Conservation (phyloP, 2,888 invertebrate species). For the Sturmia bella region DNA sequence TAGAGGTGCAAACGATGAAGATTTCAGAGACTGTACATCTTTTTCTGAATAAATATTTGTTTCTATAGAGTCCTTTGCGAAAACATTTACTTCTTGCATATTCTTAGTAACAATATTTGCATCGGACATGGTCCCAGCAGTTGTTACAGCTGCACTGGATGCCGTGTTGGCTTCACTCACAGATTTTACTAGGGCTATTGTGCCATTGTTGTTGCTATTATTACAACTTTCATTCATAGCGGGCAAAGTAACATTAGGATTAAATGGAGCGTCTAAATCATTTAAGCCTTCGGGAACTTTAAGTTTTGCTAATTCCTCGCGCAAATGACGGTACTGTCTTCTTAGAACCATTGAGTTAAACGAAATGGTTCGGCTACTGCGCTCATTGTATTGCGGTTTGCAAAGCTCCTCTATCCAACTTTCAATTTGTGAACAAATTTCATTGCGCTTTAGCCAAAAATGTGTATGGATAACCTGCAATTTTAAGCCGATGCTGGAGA, state of each 20-base stretch:
- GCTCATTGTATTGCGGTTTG: slow-evolving; percentile 87
- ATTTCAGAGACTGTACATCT: slow-evolving; percentile 32
- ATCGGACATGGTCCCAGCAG: slow-evolving; percentile 15
- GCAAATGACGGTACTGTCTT: slow-evolving; percentile 91
- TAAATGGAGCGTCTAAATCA: slow-evolving; percentile 86
- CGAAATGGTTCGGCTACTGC: slow-evolving; percentile 89
- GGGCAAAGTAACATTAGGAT: slow-evolving; percentile 78
- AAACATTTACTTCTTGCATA: neutral
- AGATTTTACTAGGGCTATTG: slow-evolving; percentile 70
- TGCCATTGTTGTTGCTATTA: slow-evolving; percentile 67
- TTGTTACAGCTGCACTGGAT: slow-evolving; percentile 7
- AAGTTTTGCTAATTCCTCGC: slow-evolving; percentile 92
- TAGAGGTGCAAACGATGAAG: slow-evolving; percentile 41
- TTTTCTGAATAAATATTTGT: slow-evolving; percentile 33
- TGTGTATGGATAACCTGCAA: slow-evolving; percentile 93
- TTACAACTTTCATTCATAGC: slow-evolving; percentile 74
- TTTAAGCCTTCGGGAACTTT: slow-evolving; percentile 89
- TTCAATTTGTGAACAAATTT: slow-evolving; percentile 93
- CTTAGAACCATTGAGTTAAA: slow-evolving; percentile 89
- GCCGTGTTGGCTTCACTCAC: slow-evolving; percentile 10
- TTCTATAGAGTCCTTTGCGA: slow-evolving; percentile 23
- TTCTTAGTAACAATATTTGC: slow-evolving; percentile 14
- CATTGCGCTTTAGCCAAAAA: slow-evolving; percentile 96
- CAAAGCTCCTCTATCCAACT: slow-evolving; percentile 95
- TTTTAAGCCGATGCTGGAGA: neutral